A percentile compares a stretch with the other conserved stretches of the same genome.
These are phyloP conservation scores for Brachionus plicatilis DNA, from an alignment of 1,140 invertebrate genomes.

Conservation along the genomic window DNA sequence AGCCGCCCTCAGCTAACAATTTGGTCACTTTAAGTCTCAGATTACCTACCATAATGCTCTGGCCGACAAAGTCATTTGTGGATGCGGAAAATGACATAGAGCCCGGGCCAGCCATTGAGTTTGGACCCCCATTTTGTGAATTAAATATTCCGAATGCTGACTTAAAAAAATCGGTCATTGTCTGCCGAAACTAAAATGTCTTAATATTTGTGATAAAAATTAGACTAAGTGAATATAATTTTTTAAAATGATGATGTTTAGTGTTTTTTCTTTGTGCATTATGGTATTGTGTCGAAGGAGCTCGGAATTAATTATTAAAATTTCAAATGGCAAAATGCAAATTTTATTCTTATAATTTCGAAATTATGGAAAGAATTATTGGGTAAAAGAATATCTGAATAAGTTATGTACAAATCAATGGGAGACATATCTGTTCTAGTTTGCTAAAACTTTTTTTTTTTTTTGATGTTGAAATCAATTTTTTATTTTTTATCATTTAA, in stretches of 20 bases:
- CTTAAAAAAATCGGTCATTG: conserved; percentile 78
- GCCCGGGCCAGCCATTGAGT: not conserved
- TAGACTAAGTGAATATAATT: not conserved
- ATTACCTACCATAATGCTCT: conserved; percentile 77
- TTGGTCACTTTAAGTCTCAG: conserved; percentile 79
- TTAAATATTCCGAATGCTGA: conserved; percentile 74
- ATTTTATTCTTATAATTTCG: conserved; percentile 6
- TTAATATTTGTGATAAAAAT: not conserved
- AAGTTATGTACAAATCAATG: not conserved
- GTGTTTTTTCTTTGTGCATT: not conserved
- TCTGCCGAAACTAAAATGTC: conserved; percentile 34
- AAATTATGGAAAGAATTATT: not conserved
- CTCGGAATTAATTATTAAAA: conserved; percentile 31
- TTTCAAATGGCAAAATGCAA: not conserved
- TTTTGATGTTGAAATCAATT: not conserved
- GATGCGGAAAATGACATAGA: not conserved
- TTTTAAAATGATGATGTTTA: conserved; percentile 9
- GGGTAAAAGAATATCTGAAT: not conserved
- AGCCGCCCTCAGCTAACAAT: conserved; percentile 91
- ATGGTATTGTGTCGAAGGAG: not conserved
- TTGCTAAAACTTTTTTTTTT: not conserved
- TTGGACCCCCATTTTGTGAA: not conserved
- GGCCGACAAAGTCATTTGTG: conserved; percentile 83
- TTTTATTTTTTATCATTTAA: not conserved
- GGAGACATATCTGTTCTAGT: not conserved